A percentile compares a stretch with the other conserved stretches of the same genome.
phyloP scores from a whole-genome alignment of 1,140 invertebrate genomes.

The Littorina saxatilis region DNA sequence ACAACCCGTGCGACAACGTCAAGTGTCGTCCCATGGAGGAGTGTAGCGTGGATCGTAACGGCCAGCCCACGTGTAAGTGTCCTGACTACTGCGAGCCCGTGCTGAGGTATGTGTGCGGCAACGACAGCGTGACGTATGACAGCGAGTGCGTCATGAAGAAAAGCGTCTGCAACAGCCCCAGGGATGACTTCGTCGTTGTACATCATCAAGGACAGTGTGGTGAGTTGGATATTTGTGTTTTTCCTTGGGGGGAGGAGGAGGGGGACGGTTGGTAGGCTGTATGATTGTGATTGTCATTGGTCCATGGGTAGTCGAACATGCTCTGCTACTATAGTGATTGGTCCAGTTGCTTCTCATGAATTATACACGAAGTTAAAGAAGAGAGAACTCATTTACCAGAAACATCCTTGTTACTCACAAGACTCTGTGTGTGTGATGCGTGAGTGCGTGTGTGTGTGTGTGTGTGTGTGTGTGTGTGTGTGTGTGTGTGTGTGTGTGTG shows the following conservation, averaged over 20 bases:
- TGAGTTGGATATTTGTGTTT: conserved; percentile 11
- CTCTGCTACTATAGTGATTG: too few relatives aligned
- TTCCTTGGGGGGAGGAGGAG: too few relatives aligned
- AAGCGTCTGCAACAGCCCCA: conserved; percentile 81
- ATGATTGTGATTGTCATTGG: too few relatives aligned
- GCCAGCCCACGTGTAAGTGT: conserved; percentile 87
- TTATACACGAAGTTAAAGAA: too few relatives aligned
- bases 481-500: not conserved
- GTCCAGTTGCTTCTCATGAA: too few relatives aligned
- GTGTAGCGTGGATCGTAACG: conserved; percentile 89
- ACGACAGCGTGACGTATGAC: conserved; percentile 82
- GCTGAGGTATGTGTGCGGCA: conserved; percentile 80
- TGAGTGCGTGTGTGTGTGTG: not conserved
- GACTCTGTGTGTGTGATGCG: too few relatives aligned
- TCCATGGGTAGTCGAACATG: too few relatives aligned
- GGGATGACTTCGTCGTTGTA: conserved; percentile 82
- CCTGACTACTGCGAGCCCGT: conserved; percentile 86
- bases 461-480: not conserved
- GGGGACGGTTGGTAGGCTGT: too few relatives aligned
- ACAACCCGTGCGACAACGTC: conserved; percentile 66
- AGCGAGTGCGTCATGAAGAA: conserved; percentile 82
- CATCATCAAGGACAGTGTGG: conserved; percentile 77
- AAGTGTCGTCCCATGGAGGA: conserved; percentile 80
- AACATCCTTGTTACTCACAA: too few relatives aligned
- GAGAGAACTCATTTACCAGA: too few relatives aligned